Conservation (phyloP, 2,113 vertebrate genomes). For the Menidia beryllina region DNA sequence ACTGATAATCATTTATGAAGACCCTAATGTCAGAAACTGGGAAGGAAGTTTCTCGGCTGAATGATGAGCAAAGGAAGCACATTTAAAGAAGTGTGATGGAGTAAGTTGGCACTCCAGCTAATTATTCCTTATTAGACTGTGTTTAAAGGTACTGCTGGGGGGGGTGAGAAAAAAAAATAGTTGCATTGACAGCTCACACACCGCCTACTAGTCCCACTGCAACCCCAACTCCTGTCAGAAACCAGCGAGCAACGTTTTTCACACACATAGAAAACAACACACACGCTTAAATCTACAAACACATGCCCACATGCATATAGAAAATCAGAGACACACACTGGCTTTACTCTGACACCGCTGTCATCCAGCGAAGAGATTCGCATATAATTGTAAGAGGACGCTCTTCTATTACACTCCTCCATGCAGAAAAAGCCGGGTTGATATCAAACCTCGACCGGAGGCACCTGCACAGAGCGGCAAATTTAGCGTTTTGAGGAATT, state of each 20-base stretch:
- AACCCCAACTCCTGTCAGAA: conserved; percentile 71
- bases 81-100: conserved; percentile 37
- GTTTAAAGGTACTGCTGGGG: conserved; percentile 66
- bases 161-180: conserved; percentile 36
- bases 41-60: conserved; percentile 22
- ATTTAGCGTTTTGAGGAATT: neutral
- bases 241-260: conserved; percentile 68
- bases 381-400: conserved; percentile 8
- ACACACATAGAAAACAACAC: conserved; percentile 15
- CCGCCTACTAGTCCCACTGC: conserved; percentile 60
- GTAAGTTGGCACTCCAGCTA: conserved; percentile 52
- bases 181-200: conserved; percentile 78
- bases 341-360: conserved; percentile 24
- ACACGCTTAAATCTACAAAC: no score
- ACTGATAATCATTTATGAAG: conserved; percentile 24
- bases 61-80: conserved; percentile 13
- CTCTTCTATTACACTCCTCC: neutral
- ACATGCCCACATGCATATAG: conserved; percentile 24
- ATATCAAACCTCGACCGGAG: neutral
- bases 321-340: conserved; percentile 40
- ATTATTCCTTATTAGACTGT: conserved; percentile 69
- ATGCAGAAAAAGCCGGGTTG: neutral
- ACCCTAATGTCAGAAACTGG: conserved; percentile 24
- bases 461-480: neutral
- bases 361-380: conserved; percentile 27